Percentiles rank a stretch among this genome's conserved stretches.
These are phyloP conservation scores for Oplegnathus fasciatus DNA, from an alignment of 2,113 vertebrate species.

Conservation along the genomic window DNA sequence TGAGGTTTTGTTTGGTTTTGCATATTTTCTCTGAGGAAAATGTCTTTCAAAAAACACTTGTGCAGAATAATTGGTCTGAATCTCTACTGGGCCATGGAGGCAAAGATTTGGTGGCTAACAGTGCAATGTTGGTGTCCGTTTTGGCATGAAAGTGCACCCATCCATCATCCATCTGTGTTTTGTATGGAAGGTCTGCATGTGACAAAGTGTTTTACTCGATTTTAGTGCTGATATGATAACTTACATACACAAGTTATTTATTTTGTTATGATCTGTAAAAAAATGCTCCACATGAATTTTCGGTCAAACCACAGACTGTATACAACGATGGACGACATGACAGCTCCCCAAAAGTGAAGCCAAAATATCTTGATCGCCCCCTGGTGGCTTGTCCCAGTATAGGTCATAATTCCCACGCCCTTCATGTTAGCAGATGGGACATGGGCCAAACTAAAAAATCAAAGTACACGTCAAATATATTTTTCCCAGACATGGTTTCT, in stretches of 20 bases:
- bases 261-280: neutral
- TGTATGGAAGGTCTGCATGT: neutral
- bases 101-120: neutral
- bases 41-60: neutral
- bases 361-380: too few species aligned
- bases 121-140: neutral
- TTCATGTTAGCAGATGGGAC: too few species aligned
- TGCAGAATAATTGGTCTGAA: neutral
- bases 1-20: slow-evolving; percentile 24
- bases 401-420: too few species aligned
- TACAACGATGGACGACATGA: too few species aligned
- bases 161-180: too few species aligned
- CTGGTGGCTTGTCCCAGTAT: too few species aligned
- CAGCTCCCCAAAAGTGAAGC: too few species aligned
- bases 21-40: neutral
- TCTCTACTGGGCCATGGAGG: neutral
- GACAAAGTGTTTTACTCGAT: neutral
- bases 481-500: too few species aligned
- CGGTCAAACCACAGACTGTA: too few species aligned
- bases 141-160: neutral
- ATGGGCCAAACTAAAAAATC: too few species aligned
- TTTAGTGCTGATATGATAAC: neutral
- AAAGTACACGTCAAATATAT: too few species aligned
- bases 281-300: neutral
- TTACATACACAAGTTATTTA: neutral